These are phyloP conservation scores for Colletes latitarsis DNA, from an alignment of 1,140 invertebrate genomes.

Conservation along the genomic window DNA sequence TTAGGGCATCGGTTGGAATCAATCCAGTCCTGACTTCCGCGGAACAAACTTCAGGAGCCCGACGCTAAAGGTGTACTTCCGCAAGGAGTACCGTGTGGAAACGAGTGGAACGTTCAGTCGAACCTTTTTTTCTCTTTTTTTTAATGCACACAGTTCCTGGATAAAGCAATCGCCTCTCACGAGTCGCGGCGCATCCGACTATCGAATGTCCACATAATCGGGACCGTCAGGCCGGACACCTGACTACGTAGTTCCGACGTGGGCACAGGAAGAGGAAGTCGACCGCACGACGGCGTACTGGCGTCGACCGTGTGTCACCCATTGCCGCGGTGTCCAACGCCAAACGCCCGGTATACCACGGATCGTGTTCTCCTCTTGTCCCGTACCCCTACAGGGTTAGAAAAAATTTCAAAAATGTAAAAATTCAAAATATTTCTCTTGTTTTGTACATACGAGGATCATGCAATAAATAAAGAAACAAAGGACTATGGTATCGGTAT, in stretches of 20 bases:
- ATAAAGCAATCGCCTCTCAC: slow-evolving; percentile 25
- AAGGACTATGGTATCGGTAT: no score
- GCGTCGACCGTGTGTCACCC: slow-evolving; percentile 43
- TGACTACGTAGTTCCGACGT: slow-evolving; percentile 73
- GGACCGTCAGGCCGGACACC: slow-evolving; percentile 62
- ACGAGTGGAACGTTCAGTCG: background rate
- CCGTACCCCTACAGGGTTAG: no score
- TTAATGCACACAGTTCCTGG: background rate
- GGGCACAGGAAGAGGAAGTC: slow-evolving; percentile 76
- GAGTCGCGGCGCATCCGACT: slow-evolving; percentile 45
- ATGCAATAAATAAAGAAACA: no score
- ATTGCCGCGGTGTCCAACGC: background rate
- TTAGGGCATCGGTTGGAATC: no score
- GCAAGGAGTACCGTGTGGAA: background rate
- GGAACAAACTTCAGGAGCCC: background rate
- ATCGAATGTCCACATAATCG: slow-evolving; percentile 43
- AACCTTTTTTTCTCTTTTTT: background rate
- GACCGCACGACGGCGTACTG: slow-evolving; percentile 60
- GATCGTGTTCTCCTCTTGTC: slow-evolving; percentile 26
- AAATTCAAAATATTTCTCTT: no score
- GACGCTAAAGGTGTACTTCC: slow-evolving; percentile 6
- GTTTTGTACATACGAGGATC: no score
- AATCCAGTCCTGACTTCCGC: no score
- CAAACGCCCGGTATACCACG: background rate
- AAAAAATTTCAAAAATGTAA: no score